phyloP scores from a whole-genome alignment of 2,113 vertebrate species.

The Passer montanus region DNA sequence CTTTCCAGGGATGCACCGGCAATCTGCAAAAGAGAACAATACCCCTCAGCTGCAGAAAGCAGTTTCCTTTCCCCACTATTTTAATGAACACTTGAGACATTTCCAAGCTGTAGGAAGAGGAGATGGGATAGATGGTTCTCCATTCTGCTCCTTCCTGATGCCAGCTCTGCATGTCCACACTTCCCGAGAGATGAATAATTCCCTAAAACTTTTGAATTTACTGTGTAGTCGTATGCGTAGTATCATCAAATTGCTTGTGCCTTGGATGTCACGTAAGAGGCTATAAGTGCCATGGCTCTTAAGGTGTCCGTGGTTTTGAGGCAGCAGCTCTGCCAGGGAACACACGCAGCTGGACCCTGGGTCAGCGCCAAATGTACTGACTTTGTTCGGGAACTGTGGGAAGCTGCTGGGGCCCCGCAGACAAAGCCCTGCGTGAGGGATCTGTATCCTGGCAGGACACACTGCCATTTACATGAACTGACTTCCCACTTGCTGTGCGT shows the following conservation, averaged over 20 bases:
- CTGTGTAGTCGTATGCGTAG: neutral
- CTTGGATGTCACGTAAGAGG: neutral
- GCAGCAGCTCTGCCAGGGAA: neutral
- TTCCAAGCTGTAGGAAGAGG: neutral
- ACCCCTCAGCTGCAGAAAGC: neutral
- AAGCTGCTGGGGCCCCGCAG: neutral
- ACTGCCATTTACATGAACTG: neutral
- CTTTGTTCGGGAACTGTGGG: accelerated
- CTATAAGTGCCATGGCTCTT: neutral
- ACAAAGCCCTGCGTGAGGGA: neutral
- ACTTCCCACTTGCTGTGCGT: neutral
- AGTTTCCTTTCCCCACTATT: neutral
- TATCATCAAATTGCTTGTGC: neutral
- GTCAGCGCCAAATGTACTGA: accelerated
- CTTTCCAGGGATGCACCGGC: neutral
- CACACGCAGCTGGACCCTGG: neutral
- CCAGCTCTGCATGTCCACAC: accelerated
- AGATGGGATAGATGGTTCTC: neutral
- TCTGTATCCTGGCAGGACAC: neutral
- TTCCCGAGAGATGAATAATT: neutral
- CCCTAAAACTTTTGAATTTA: neutral
- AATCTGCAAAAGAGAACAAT: neutral
- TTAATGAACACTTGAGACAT: neutral
- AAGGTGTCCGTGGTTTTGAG: neutral
- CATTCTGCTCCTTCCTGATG: neutral